Evolutionary conservation across 2,888 invertebrate genomes (phyloP), one percentile per base, ranked within the genome.

Genomic region (Abrostola tripartita): DNA sequence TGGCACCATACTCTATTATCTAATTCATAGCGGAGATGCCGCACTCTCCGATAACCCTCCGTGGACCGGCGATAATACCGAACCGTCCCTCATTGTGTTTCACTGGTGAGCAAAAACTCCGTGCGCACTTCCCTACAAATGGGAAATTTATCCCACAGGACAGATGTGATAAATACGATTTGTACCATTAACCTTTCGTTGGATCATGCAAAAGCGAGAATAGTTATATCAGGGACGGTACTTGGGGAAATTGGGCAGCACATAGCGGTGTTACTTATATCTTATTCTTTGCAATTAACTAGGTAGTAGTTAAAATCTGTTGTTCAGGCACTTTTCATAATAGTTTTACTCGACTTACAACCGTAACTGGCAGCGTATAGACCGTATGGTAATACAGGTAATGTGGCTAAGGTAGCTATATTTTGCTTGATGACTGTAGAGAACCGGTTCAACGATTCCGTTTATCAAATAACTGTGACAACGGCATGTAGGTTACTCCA

Each of bases 71-170:
- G 68, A 64, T 76, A 74, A 74, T 59, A 52, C 67, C 47, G 38
- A 51, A 37, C 10, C 60, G 68, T 71, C 76, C 42, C 44, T 75
- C 61, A 75, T 52, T 40, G 14, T 24, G 62, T 63, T 71, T 63
- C 61, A 49, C 24, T 53, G 12, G 37, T 41, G 61, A 57, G 57
- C 74, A 72, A 74, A 74, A 76, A 74, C 68, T 52, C 40, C 24
- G 36, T 50, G 50, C 24, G 36, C 56, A 49, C 37, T 14, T 40
- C 40, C 61, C 52, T 55, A 54, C 54, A 11, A 72, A 71, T 61
- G 59, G 60, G 59, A 52, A 68, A 72, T 57, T 76, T 68, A 68
- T 68, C 76, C 68, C 50, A 50, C 35, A 73, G 53, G 74, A 55
- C 53, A 44, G 54, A 76, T 59, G 36, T 58, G 47, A 75, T 76